These are phyloP conservation scores for Hydrophis major DNA, from an alignment of 2,797 vertebrate species.

Conservation along the genomic window DNA sequence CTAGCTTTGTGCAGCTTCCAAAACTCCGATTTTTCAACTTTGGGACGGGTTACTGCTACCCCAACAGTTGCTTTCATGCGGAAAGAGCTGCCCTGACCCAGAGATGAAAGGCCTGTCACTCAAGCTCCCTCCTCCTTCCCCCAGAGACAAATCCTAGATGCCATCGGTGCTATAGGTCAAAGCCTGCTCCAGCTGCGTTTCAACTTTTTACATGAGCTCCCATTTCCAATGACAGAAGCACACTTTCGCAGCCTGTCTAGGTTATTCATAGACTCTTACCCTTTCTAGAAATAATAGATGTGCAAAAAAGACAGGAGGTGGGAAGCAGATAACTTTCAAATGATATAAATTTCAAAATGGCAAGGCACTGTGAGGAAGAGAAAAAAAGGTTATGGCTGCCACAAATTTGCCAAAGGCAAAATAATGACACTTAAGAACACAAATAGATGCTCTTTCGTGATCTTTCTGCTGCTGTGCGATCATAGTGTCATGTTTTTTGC, in stretches of 20 bases:
- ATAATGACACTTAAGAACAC: neutral
- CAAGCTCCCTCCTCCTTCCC: neutral
- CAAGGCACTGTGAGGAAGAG: neutral
- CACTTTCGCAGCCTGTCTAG: neutral
- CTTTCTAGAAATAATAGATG: neutral
- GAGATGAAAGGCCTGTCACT: neutral
- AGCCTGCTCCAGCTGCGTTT: neutral
- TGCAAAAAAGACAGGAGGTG: neutral
- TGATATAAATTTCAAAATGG: neutral
- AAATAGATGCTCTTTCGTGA: neutral
- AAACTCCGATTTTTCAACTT: neutral
- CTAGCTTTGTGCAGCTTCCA: neutral
- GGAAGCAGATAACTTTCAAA: neutral
- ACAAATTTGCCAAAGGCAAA: neutral
- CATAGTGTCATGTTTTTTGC: neutral
- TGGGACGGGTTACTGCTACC: neutral
- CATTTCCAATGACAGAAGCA: neutral
- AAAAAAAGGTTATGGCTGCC: too few relatives aligned
- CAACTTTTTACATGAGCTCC: neutral
- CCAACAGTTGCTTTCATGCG: neutral
- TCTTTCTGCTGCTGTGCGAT: neutral
- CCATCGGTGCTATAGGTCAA: neutral
- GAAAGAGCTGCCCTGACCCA: neutral
- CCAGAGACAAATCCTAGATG: neutral
- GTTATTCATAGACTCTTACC: neutral